phyloP scores from a whole-genome alignment of 92 coral and sea anemone genomes.

The Porites divaricata region DNA sequence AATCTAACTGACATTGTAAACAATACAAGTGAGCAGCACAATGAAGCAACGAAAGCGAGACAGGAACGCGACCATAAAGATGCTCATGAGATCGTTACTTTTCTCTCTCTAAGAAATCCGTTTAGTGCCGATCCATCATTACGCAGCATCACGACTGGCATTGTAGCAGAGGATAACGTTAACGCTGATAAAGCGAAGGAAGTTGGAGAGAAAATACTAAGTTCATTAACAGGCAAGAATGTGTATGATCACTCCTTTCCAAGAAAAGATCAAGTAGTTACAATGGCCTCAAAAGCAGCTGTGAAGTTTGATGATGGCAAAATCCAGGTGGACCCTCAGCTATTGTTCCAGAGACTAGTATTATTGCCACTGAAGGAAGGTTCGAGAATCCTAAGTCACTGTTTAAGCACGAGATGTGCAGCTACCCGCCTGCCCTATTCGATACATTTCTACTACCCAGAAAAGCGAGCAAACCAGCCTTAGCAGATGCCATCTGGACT shows the following conservation, averaged over 20 bases:
- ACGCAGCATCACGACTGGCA: conserved; percentile 56
- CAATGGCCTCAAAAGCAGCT: conserved; percentile 59
- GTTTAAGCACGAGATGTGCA: conserved; percentile 56
- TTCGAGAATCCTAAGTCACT: conserved; percentile 36
- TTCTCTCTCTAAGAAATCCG: conserved; percentile 50
- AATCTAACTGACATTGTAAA: not conserved
- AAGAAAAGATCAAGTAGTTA: conserved; percentile 50
- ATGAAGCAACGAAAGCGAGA: conserved; percentile 50
- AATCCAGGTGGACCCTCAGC: conserved; percentile 62
- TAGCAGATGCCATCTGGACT: conserved; percentile 65
- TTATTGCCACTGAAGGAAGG: conserved; percentile 51
- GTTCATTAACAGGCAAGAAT: conserved; percentile 37
- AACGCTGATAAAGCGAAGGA: conserved; percentile 51
- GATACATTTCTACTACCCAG: conserved; percentile 57
- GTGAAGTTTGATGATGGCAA: conserved; percentile 54
- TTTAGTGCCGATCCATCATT: conserved; percentile 34
- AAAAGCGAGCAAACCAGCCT: conserved; percentile 65
- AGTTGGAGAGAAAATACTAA: conserved; percentile 33
- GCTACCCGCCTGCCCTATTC: conserved; percentile 67
- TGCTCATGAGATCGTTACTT: conserved; percentile 19
- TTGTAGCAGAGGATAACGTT: conserved; percentile 45
- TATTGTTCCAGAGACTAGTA: conserved; percentile 60
- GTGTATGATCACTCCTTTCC: conserved; percentile 35
- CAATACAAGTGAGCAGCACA: conserved; percentile 56
- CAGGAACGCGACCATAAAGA: conserved; percentile 45